Evolutionary conservation across 2,888 invertebrate species (phyloP).

Genomic region (Macaria notata): DNA sequence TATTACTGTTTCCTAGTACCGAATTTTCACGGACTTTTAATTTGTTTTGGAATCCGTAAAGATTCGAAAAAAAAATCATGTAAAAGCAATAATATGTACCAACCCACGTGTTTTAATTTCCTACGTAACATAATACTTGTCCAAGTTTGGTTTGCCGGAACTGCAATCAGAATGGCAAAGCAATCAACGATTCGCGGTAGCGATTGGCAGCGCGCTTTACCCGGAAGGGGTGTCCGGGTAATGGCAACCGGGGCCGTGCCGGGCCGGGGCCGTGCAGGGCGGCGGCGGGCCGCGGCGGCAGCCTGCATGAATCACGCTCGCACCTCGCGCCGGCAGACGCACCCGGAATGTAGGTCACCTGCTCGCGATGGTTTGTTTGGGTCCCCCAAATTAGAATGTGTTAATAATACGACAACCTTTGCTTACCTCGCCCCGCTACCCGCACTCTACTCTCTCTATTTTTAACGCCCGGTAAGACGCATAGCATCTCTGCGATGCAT

Average conservation of each 20-base stretch:
- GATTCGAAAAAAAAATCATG: too few relatives aligned
- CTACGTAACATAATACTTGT: neutral
- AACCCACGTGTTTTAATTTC: too few relatives aligned
- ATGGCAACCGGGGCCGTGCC: slow-evolving; percentile 7
- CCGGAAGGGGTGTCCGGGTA: slow-evolving; percentile 8
- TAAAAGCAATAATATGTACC: too few relatives aligned
- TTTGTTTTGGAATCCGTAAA: too few relatives aligned
- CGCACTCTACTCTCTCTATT: slow-evolving; percentile 53
- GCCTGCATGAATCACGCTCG: slow-evolving; percentile 66
- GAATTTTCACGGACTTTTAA: slow-evolving; percentile 1
- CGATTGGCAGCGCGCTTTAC: slow-evolving; percentile 6
- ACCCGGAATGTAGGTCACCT: slow-evolving; percentile 73
- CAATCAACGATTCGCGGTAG: slow-evolving; percentile 9
- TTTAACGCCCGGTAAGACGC: slow-evolving; percentile 50
- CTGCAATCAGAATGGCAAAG: slow-evolving; percentile 4
- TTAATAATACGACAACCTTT: slow-evolving; percentile 78
- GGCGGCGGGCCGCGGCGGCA: slow-evolving; percentile 29
- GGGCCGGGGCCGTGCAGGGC: slow-evolving; percentile 26
- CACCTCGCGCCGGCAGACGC: slow-evolving; percentile 65
- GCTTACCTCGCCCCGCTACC: slow-evolving; percentile 52
- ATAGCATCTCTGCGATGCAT: slow-evolving; percentile 46
- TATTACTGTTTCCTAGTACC: slow-evolving; percentile 10
- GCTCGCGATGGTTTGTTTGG: slow-evolving; percentile 80
- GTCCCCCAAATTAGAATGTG: slow-evolving; percentile 77
- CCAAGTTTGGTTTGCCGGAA: slow-evolving; percentile 5